These are phyloP conservation scores for Scaptodrosophila latifasciaeformis DNA, from an alignment of 2,888 invertebrate genomes.

Conservation along the genomic window DNA sequence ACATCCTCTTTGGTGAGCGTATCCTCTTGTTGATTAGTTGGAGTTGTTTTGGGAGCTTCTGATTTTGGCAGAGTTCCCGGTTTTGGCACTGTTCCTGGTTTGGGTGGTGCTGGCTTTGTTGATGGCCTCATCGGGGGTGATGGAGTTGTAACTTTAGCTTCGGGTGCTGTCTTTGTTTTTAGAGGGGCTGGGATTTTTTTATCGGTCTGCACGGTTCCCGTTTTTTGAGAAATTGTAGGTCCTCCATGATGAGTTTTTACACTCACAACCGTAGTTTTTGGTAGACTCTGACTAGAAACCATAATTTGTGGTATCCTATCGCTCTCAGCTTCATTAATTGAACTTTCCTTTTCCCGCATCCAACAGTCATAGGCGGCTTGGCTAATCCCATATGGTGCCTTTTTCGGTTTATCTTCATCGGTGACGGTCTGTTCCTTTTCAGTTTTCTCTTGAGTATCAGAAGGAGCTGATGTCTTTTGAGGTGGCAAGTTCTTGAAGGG, in stretches of 20 bases:
- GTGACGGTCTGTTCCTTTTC: neutral
- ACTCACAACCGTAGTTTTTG: constrained; percentile 10
- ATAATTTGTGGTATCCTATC: constrained; percentile 10
- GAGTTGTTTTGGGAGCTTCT: neutral
- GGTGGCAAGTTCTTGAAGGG: constrained; percentile 31
- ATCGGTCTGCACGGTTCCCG: neutral
- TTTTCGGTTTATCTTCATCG: constrained; percentile 4
- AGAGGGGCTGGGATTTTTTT: neutral
- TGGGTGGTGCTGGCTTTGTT: constrained; percentile 5
- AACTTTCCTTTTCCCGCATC: constrained; percentile 4
- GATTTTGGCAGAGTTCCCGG: neutral
- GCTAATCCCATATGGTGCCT: constrained; percentile 38
- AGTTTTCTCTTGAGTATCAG: neutral
- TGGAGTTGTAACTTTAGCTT: neutral
- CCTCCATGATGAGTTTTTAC: constrained; percentile 32
- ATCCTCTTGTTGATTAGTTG: constrained; percentile 13
- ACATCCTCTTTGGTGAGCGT: constrained; percentile 49
- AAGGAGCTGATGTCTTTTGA: neutral
- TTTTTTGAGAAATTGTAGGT: neutral
- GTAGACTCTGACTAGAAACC: neutral
- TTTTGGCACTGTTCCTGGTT: too few species aligned
- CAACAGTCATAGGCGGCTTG: constrained; percentile 39
- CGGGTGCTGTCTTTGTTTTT: neutral
- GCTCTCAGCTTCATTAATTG: too few species aligned
- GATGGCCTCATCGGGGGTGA: neutral